Evolutionary conservation across 1,140 invertebrate species (phyloP).

Genomic region (Delia radicum): DNA sequence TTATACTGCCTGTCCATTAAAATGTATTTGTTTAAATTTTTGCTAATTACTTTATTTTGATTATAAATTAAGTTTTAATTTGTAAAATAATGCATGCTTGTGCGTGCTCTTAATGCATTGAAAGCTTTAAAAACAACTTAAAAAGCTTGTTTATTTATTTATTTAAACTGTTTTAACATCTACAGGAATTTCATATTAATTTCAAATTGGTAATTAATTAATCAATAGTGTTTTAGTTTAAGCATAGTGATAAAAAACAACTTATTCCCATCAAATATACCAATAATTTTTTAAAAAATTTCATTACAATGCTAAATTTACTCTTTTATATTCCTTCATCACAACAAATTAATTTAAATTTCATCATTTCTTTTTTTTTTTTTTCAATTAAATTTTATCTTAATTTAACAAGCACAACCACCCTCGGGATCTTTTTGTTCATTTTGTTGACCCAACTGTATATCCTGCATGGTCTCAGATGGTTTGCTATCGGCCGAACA

Average conservation of each 20-base stretch:
- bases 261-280: neutral
- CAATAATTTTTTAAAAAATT: neutral
- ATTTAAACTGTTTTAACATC: neutral
- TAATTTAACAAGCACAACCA: slow-evolving; percentile 82
- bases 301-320: neutral
- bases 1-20: too few species aligned
- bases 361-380: neutral
- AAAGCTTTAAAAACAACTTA: neutral
- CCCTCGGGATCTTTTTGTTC: slow-evolving; percentile 88
- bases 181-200: neutral
- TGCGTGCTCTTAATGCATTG: neutral
- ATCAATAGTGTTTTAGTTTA: neutral
- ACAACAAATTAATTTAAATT: slow-evolving; percentile 14
- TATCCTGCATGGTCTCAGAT: slow-evolving; percentile 98
- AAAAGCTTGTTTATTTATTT: neutral
- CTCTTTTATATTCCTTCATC: slow-evolving; percentile 12
- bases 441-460: slow-evolving; percentile 91
- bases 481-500: slow-evolving; percentile 89
- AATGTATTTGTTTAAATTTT: neutral
- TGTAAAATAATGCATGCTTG: neutral
- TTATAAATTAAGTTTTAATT: neutral
- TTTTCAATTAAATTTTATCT: neutral
- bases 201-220: neutral
- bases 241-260: neutral
- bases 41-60: neutral